Conservation (phyloP, 2,113 vertebrate species). For the Apeltes quadracus region DNA sequence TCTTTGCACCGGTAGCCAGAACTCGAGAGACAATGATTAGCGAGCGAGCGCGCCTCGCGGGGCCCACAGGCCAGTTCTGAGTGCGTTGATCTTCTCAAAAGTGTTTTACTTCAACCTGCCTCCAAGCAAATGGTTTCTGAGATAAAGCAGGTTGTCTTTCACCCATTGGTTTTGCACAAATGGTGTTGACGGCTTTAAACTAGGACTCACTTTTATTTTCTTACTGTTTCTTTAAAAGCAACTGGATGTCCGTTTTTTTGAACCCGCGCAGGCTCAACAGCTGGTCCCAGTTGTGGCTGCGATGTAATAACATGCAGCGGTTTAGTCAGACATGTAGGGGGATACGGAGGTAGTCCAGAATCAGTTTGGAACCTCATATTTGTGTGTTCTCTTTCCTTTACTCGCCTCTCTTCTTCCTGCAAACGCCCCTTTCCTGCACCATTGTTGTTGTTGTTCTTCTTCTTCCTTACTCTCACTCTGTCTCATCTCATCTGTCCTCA, state of each 20-base stretch:
- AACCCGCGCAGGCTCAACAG: too few relatives aligned
- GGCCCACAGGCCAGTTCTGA: too few relatives aligned
- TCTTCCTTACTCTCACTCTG: background rate
- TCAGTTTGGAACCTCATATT: background rate
- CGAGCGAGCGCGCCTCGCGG: too few relatives aligned
- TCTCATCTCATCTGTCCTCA: constrained; percentile 17
- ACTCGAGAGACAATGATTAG: too few relatives aligned
- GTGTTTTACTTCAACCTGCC: background rate
- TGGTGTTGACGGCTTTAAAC: background rate
- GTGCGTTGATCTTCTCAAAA: background rate
- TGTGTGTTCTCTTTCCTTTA: background rate
- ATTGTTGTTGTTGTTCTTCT: background rate
- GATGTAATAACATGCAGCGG: constrained; percentile 16
- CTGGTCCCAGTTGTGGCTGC: constrained; percentile 10
- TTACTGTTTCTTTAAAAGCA: too few relatives aligned
- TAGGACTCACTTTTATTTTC: too few relatives aligned
- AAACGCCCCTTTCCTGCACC: background rate
- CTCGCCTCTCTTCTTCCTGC: background rate
- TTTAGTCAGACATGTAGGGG: background rate
- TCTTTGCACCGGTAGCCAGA: too few relatives aligned
- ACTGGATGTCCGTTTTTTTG: too few relatives aligned
- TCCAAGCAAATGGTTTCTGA: background rate
- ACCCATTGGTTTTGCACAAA: background rate
- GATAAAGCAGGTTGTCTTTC: background rate
- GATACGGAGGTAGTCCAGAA: background rate